Conservation (phyloP, 2,888 invertebrate genomes). For the Luffia ferchaultella region DNA sequence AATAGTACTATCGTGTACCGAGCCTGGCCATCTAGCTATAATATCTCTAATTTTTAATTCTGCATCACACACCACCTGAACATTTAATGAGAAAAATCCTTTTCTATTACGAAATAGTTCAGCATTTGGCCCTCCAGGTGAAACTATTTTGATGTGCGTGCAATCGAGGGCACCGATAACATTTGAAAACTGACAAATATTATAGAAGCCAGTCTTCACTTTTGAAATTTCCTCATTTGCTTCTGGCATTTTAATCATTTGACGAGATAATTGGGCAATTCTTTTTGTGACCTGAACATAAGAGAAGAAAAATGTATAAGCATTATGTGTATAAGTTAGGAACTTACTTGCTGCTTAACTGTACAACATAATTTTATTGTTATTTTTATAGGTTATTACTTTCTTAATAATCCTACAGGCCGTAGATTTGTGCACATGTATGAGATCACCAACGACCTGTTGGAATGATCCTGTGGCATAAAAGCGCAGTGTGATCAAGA, state of each 20-base stretch:
- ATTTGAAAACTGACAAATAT: conserved; percentile 1
- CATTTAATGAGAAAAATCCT: conserved; percentile 11
- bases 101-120: conserved; percentile 5
- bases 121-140: conserved; percentile 7
- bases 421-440: conserved; percentile 6
- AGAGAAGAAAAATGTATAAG: too few relatives aligned
- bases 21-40: conserved; percentile 14
- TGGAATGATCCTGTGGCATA: conserved; percentile 6
- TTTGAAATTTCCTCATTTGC: not conserved
- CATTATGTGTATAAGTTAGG: too few relatives aligned
- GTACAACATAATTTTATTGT: too few relatives aligned
- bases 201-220: too few relatives aligned
- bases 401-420: conserved; percentile 9
- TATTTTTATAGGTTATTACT: too few relatives aligned
- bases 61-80: too few relatives aligned
- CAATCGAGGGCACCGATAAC: too few relatives aligned
- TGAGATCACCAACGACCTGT: conserved; percentile 7
- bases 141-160: not conserved
- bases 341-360: too few relatives aligned
- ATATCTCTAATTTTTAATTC: conserved; percentile 11
- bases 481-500: conserved; percentile 5
- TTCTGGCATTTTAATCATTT: conserved; percentile 5
- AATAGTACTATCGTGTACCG: conserved; percentile 12
- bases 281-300: too few relatives aligned
- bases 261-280: conserved; percentile 6